A percentile compares a stretch with the other conserved stretches of the same genome.
Evolutionary conservation across 2,888 invertebrate species (phyloP).

Genomic region (Amiota minor): DNA sequence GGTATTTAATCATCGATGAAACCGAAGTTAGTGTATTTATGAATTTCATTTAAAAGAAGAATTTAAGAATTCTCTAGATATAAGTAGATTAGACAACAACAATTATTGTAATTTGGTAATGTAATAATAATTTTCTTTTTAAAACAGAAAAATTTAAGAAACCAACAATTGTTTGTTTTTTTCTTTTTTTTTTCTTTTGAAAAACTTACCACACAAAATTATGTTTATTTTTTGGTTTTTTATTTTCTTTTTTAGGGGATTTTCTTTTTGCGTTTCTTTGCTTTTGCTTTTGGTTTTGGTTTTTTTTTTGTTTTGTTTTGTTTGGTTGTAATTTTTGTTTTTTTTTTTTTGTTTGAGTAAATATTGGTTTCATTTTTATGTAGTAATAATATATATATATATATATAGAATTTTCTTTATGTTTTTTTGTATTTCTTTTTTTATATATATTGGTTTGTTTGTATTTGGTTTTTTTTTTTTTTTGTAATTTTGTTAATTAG

Average conservation of each 20-base stretch:
- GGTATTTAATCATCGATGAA: constrained; percentile 2
- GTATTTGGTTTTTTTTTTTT: constrained; percentile 46
- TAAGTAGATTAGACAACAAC: no score
- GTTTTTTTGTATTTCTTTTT: constrained; percentile 53
- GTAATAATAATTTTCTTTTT: no score
- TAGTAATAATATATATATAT: constrained; percentile 43
- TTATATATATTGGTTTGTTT: constrained; percentile 39
- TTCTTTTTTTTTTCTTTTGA: no score
- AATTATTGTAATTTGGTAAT: no score
- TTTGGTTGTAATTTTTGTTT: constrained; percentile 49
- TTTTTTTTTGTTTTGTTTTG: no score
- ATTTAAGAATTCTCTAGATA: background rate
- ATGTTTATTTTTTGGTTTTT: constrained; percentile 59
- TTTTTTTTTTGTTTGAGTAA: constrained; percentile 45
- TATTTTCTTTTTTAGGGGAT: constrained; percentile 32
- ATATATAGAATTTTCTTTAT: constrained; percentile 48
- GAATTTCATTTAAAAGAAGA: background rate
- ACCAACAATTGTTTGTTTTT: constrained; percentile 43
- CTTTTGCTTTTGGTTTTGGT: constrained; percentile 54
- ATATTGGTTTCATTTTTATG: constrained; percentile 55
- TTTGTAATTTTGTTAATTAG: constrained; percentile 48
- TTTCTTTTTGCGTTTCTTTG: constrained; percentile 39
- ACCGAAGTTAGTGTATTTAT: background rate
- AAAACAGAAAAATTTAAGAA: constrained; percentile 29
- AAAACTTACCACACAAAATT: constrained; percentile 74